phyloP scores from a whole-genome alignment of 2,113 vertebrate genomes.

The Saccopteryx leptura region DNA sequence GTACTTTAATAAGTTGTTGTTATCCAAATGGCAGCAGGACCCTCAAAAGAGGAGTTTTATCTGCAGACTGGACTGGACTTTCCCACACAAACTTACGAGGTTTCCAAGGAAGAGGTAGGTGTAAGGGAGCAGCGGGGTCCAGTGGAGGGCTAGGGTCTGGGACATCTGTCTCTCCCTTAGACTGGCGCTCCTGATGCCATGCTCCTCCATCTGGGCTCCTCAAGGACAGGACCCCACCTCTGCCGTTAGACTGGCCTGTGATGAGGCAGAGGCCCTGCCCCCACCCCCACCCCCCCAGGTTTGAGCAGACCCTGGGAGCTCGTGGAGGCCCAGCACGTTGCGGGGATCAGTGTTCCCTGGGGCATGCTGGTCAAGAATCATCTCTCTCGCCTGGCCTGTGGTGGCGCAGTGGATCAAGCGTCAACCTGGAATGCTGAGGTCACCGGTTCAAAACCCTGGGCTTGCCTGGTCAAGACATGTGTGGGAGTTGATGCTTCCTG shows the following conservation, averaged over 20 bases:
- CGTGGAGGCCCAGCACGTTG: not conserved
- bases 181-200: not conserved
- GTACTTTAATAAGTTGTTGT: conserved; percentile 16
- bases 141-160: not conserved
- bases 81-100: not conserved
- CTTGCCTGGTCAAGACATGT: too few relatives aligned
- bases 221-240: not conserved
- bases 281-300: not conserved
- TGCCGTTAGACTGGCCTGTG: not conserved
- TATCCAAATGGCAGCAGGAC: not conserved
- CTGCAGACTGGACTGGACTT: not conserved
- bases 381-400: not conserved
- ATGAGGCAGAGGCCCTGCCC: not conserved
- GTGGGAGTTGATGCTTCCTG: too few relatives aligned
- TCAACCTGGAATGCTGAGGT: too few relatives aligned
- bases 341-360: not conserved
- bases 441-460: too few relatives aligned
- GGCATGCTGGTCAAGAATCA: not conserved
- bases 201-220: not conserved
- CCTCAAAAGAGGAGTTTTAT: not conserved
- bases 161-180: not conserved
- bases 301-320: not conserved
- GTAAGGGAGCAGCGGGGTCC: not conserved
- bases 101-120: not conserved
- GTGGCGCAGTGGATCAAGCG: too few relatives aligned